Evolutionary conservation across 2,797 vertebrate genomes (phyloP).

Genomic region (Balearica regulorum): DNA sequence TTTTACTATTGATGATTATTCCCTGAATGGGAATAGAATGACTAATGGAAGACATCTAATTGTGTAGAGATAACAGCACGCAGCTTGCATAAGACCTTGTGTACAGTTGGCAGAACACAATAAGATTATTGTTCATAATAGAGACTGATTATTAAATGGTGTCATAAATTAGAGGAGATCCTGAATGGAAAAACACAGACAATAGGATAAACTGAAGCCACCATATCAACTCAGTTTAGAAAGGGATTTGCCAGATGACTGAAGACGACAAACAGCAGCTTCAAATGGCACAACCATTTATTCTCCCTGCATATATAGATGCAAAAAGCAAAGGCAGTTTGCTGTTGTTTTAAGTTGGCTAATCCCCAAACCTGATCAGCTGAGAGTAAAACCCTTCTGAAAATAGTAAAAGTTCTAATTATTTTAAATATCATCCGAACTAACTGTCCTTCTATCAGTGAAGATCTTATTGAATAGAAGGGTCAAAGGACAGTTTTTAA

Average conservation of each 20-base stretch:
- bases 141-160: not conserved
- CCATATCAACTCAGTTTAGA: not conserved
- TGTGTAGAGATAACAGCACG: not conserved
- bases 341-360: not conserved
- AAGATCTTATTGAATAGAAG: not conserved
- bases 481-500: not conserved
- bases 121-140: not conserved
- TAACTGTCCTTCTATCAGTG: not conserved
- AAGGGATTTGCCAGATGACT: not conserved
- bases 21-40: not conserved
- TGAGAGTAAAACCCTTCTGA: not conserved
- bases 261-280: not conserved
- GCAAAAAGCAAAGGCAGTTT: not conserved
- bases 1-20: not conserved
- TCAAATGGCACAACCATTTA: not conserved
- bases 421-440: not conserved
- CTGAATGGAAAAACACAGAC: slow-evolving; percentile 5
- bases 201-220: not conserved
- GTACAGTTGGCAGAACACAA: not conserved
- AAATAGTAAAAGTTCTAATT: not conserved
- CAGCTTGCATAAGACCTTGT: not conserved
- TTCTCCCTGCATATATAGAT: not conserved
- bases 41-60: not conserved
- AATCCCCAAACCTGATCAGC: not conserved
- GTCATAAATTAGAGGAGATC: not conserved